A percentile compares a stretch with the other conserved stretches of the same genome.
phyloP scores from a whole-genome alignment of 2,888 invertebrate genomes.

The Tinea semifulvella region DNA sequence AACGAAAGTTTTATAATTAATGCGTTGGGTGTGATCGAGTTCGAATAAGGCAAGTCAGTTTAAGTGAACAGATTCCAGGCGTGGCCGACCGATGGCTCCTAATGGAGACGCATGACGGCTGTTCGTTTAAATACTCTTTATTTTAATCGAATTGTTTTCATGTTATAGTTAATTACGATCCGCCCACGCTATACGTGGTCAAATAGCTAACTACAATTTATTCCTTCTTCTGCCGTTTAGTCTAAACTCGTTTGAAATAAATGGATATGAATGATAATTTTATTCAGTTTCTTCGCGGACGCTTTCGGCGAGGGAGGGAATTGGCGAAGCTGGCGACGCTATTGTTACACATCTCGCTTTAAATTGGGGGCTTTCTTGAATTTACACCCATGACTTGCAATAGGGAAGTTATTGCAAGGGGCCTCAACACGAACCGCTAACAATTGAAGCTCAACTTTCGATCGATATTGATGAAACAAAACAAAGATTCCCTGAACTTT shows the following conservation, averaged over 20 bases:
- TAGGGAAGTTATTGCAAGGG: constrained; percentile 27
- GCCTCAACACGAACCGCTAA: constrained; percentile 18
- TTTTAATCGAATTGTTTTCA: constrained; percentile 13
- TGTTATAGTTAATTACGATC: constrained; percentile 9
- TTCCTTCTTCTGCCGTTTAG: constrained; percentile 11
- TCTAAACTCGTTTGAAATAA: constrained; percentile 16
- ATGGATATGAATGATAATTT: constrained; percentile 42
- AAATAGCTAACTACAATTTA: constrained; percentile 12
- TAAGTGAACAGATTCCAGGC: constrained; percentile 48
- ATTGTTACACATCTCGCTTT: constrained; percentile 63
- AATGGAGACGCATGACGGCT: constrained; percentile 34
- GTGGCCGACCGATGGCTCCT: constrained; percentile 26
- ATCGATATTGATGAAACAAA: constrained; percentile 6
- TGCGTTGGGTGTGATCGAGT: constrained; percentile 46
- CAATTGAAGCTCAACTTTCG: neutral
- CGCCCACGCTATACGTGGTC: constrained; percentile 11
- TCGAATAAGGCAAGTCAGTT: constrained; percentile 39
- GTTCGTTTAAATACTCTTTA: constrained; percentile 26
- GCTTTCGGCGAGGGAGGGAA: constrained; percentile 53
- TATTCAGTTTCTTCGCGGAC: constrained; percentile 53
- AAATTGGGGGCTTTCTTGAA: constrained; percentile 65
- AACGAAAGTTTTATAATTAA: constrained; percentile 57
- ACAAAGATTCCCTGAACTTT: neutral
- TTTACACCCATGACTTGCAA: constrained; percentile 63
- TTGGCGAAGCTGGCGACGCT: constrained; percentile 53